These are phyloP conservation scores for Calypte anna DNA, from an alignment of 2,113 vertebrate genomes.

Conservation along the genomic window DNA sequence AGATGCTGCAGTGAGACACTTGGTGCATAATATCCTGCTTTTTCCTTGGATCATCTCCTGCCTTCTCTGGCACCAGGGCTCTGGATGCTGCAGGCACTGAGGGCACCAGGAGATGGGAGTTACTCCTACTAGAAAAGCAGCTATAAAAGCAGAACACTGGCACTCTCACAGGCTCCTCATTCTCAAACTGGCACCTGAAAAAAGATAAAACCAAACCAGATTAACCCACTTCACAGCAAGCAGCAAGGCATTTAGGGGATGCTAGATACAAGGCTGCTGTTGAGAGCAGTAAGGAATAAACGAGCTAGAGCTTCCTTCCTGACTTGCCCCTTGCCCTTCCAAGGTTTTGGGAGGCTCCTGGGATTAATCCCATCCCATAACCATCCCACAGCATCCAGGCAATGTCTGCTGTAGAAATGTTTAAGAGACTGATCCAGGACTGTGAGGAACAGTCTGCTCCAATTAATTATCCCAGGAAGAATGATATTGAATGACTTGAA, in stretches of 20 bases:
- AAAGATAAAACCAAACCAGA: slow-evolving; percentile 32
- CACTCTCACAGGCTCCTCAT: background rate
- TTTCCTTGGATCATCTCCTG: background rate
- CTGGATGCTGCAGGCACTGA: accelerated
- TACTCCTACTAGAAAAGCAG: background rate
- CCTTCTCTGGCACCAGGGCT: background rate
- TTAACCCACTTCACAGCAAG: slow-evolving; percentile 33
- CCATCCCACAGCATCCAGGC: background rate
- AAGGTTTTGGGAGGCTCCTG: background rate
- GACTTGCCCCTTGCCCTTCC: background rate
- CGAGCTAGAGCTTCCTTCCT: background rate
- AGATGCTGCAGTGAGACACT: background rate
- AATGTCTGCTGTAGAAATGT: background rate
- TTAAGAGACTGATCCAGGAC: background rate
- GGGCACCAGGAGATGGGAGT: background rate
- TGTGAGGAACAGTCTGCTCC: background rate
- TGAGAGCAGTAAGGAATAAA: background rate
- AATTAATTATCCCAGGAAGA: background rate
- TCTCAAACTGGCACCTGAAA: background rate
- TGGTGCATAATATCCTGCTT: background rate
- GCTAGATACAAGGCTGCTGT: background rate
- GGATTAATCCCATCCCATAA: background rate
- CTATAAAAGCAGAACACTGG: background rate
- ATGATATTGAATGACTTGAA: background rate
- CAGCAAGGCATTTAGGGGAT: background rate